Evolutionary conservation across 2,113 vertebrate species (phyloP).

Genomic region (Scalopus aquaticus): DNA sequence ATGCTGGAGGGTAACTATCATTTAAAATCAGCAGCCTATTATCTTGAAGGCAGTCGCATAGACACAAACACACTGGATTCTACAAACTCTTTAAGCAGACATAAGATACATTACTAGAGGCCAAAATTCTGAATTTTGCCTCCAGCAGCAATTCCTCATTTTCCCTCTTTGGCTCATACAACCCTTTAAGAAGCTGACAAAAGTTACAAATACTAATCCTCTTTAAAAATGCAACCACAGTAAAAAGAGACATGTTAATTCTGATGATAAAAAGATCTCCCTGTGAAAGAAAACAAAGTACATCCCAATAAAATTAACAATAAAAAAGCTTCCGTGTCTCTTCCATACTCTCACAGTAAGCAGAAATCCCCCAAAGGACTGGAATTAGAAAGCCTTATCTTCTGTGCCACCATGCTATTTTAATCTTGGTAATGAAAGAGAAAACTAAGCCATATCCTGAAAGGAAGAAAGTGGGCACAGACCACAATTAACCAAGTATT

Average conservation of each 20-base stretch:
- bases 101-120: too few relatives aligned
- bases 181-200: background rate
- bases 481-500: background rate
- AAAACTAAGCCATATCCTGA: slow-evolving; percentile 85
- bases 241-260: background rate
- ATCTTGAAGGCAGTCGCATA: slow-evolving; percentile 39
- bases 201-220: background rate
- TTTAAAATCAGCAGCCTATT: slow-evolving; percentile 53
- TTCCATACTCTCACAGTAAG: slow-evolving; percentile 50
- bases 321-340: background rate
- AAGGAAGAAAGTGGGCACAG: slow-evolving; percentile 76
- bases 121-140: too few relatives aligned
- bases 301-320: background rate
- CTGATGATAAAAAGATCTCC: background rate
- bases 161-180: too few relatives aligned
- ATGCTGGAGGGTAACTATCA: slow-evolving; percentile 17
- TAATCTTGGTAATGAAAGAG: slow-evolving; percentile 85
- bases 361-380: slow-evolving; percentile 40
- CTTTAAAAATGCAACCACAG: background rate
- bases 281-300: background rate
- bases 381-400: slow-evolving; percentile 39
- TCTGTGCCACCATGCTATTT: slow-evolving; percentile 35
- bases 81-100: background rate
- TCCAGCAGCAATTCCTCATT: too few relatives aligned
- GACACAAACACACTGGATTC: background rate